Conservation (phyloP, 1,140 invertebrate genomes). For the Alviniconcha marisindica region DNA sequence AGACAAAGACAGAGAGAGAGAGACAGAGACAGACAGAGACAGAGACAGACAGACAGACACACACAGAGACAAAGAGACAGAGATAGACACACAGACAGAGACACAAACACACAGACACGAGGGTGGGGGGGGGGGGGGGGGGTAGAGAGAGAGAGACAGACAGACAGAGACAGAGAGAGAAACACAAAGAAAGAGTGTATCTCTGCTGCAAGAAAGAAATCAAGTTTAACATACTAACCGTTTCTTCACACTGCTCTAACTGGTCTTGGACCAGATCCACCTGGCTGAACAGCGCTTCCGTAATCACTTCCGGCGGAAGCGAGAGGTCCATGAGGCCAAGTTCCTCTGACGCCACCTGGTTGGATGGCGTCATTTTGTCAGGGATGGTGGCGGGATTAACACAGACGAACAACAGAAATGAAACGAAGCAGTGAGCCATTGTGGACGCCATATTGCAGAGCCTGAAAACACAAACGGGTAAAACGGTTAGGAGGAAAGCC, state of each 20-base stretch:
- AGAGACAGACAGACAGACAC: neutral
- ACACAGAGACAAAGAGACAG: neutral
- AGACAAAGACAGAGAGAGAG: constrained; percentile 20
- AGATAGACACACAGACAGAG: neutral
- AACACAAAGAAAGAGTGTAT: too few relatives aligned
- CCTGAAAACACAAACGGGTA: too few relatives aligned
- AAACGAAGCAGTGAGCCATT: too few relatives aligned
- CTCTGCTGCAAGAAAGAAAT: too few relatives aligned
- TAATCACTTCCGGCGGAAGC: constrained; percentile 31
- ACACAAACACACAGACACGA: constrained; percentile 10
- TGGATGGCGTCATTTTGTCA: neutral
- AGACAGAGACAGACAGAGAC: neutral
- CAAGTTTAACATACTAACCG: constrained; percentile 1
- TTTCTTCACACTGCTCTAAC: constrained; percentile 24
- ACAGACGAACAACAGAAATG: too few relatives aligned
- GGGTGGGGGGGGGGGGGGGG: too few relatives aligned
- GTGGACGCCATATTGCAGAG: too few relatives aligned
- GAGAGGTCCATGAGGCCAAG: constrained; percentile 22
- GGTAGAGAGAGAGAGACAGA: too few relatives aligned
- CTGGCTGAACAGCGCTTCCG: constrained; percentile 28
- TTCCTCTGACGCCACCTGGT: neutral
- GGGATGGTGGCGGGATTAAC: neutral
- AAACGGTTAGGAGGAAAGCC: too few relatives aligned
- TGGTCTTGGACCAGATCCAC: constrained; percentile 32
- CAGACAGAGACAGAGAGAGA: too few relatives aligned